These are phyloP conservation scores for Oscheius sp. DNA, from an alignment of 2,888 invertebrate genomes.

Conservation along the genomic window DNA sequence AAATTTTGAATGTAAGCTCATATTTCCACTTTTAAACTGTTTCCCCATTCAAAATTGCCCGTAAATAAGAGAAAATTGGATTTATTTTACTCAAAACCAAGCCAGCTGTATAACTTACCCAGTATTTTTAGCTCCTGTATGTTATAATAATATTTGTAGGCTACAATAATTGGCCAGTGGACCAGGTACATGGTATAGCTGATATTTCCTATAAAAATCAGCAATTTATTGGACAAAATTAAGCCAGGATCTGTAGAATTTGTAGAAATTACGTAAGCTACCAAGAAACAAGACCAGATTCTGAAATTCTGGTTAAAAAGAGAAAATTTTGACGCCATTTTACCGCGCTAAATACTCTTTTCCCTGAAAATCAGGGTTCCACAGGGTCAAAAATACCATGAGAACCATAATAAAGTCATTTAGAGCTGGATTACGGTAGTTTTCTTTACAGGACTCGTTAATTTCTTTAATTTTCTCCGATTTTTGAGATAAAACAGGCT, in stretches of 20 bases:
- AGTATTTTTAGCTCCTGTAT: no score
- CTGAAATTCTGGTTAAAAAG: neutral
- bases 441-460: neutral
- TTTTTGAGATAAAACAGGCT: no score
- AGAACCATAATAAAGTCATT: neutral
- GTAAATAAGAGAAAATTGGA: no score
- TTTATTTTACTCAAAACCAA: no score
- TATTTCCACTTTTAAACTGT: no score
- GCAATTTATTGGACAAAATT: neutral
- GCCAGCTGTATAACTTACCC: no score
- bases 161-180: slow-evolving; percentile 24
- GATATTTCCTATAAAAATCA: slow-evolving; percentile 1
- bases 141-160: slow-evolving; percentile 3
- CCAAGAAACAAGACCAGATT: neutral
- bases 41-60: no score
- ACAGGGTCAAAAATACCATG: neutral
- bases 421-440: neutral
- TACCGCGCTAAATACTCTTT: neutral
- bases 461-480: no score
- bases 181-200: slow-evolving; percentile 13
- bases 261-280: neutral
- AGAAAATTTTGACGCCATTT: neutral
- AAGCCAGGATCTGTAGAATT: neutral
- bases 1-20: neutral
- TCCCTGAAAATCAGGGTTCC: neutral